Evolutionary conservation across 2,113 vertebrate genomes (phyloP).

Genomic region (Anolis carolinensis): DNA sequence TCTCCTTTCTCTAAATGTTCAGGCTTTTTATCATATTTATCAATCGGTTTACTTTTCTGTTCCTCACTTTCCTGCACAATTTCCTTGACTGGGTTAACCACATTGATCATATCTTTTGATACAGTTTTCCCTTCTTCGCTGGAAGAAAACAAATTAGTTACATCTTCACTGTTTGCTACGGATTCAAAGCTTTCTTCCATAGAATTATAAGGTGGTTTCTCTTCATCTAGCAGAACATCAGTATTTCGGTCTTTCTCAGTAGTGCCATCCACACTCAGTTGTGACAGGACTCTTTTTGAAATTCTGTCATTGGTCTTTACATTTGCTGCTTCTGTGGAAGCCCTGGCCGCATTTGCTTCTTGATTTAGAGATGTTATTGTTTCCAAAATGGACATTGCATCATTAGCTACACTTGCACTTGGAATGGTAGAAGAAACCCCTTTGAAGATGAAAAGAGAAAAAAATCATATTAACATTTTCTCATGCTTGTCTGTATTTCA

Average conservation of each 20-base stretch:
- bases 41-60: conserved; percentile 72
- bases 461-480: conserved; percentile 15
- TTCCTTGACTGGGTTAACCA: conserved; percentile 69
- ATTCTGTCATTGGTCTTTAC: conserved; percentile 71
- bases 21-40: conserved; percentile 77
- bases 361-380: conserved; percentile 91
- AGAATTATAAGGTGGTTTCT: conserved; percentile 71
- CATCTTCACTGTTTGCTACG: conserved; percentile 70
- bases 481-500: neutral
- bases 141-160: conserved; percentile 66
- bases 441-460: conserved; percentile 61
- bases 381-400: conserved; percentile 93
- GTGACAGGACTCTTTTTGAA: conserved; percentile 69
- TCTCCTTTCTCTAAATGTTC: conserved; percentile 76
- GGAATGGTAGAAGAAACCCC: conserved; percentile 71
- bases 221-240: conserved; percentile 74
- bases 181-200: conserved; percentile 75
- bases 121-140: conserved; percentile 74
- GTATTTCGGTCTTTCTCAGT: conserved; percentile 72
- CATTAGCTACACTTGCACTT: conserved; percentile 74
- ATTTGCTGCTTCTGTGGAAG: conserved; percentile 74
- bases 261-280: conserved; percentile 68
- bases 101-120: conserved; percentile 65
- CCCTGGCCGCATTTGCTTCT: conserved; percentile 85
- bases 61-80: conserved; percentile 75